Base-by-base conservation (phyloP, 1,140 invertebrate species). In the Marisa cornuarietis region DNA sequence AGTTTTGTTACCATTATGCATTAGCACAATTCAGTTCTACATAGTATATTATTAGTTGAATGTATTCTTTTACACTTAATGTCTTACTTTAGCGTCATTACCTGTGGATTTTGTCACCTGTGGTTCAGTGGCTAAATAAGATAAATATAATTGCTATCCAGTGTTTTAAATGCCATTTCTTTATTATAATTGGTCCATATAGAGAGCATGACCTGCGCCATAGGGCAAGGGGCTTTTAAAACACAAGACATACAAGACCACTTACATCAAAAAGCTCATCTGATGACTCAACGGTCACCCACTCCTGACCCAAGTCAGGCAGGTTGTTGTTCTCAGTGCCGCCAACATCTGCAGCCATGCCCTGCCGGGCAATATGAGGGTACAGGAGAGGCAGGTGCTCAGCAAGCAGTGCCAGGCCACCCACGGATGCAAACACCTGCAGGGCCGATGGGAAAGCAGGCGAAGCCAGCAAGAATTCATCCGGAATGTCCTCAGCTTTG, bases 341-440 rank as follows among this genome's bases (percentile, higher is more conserved):
- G n/a, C 78, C 81, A n/a, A 85, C 79, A 14, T 86, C 87, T 79
- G 85, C 75, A 13, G 85, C 79, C 22, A 78, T 81, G n/a, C 84
- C 86, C 65, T 88, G 86, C 26, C 88, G 82, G 22, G 88, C 93
- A 14, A 94, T 93, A 83, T 96, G 95, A n/a, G 95, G 94, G 91
- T 96, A 96, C 20, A 97, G 93, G 0, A 96, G 92, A 0, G 96
- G 96, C 84, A 98, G 91, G 86, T 97, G 95, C 83, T 95, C 94
- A 0, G 96, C 96, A 24, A 98, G 90, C 42, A 97, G 91, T 10
- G 95, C 96, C 69, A 98, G 92, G n/a, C 96, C 96, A 52, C 96
- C 96, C 71, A 95, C 94, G 68, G 93, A 93, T 63, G 95, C 96
- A 89, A 97, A 97, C 61, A 96, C 94, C 83, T 96, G 94, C 81